Evolutionary conservation across 2,797 vertebrate genomes (phyloP), one percentile per base, ranked within the genome.

Genomic region (Microctenopoma steveboyesi): DNA sequence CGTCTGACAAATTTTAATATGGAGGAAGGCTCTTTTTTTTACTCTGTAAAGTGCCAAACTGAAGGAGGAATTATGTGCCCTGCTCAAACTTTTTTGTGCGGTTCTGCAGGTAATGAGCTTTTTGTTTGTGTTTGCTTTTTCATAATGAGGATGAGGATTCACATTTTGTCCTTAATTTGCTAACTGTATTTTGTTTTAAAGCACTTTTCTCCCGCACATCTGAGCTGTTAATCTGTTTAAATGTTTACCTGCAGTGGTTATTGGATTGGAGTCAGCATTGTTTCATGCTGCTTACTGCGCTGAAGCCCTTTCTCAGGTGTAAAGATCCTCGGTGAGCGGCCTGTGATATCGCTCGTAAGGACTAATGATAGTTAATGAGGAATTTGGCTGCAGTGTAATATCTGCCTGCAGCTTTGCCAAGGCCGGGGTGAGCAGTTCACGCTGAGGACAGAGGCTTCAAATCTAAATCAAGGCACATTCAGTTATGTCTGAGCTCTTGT

Each of bases 301-400:
- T 57, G 54, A 73, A 80, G 77, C 82, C 67, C 57, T 63, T 79
- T 66, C 81, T 77, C 78, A 74, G 81, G 64, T 54, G 67, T 54
- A 45, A 57, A 68, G 82, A 86, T 85, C 86, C 68, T 73, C 45
- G 2, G 53, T 37, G 79, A 79, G 75, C 83, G 67, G 45, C 22
- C 27, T 70, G 76, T 40, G 64, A 76, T 78, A 45, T 42, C 62
- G 64, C 75, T 79, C 83, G 43, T 78, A 77, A 64, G 71, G 62
- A 81, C 85, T 88, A 87, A 90, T 71, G 85, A 84, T 43, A 61
- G 74, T 59, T 87, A 88, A 90, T 86, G 80, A 86, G 80, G 68
- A 84, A 83, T 74, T 85, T 91, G 88, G 88, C 87, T 77, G 81
- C 73, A 6, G 7, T 56, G 53, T 68, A 52, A 60, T 65, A 76